Evolutionary conservation across 2,888 invertebrate species (phyloP).

Genomic region (Acleris literana): DNA sequence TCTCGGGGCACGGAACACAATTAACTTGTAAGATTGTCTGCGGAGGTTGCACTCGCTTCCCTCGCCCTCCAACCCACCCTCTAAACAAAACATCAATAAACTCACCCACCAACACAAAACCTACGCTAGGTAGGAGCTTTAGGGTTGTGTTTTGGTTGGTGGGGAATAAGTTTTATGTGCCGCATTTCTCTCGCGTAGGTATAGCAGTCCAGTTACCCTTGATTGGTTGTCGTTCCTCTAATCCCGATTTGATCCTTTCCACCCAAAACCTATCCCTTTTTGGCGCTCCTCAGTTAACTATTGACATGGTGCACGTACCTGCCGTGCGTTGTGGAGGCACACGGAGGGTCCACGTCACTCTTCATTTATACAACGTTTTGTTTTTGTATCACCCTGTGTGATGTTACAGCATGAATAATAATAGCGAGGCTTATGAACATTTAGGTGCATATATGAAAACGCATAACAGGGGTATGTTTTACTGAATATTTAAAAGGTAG

Average conservation of each 20-base stretch:
- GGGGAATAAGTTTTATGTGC: constrained; percentile 76
- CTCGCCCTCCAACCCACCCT: constrained; percentile 79
- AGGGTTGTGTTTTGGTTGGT: constrained; percentile 49
- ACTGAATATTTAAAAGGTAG: too few relatives aligned
- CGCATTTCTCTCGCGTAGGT: constrained; percentile 83
- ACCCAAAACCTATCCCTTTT: constrained; percentile 84
- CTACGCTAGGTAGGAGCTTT: constrained; percentile 46
- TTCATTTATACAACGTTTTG: constrained; percentile 32
- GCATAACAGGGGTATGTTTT: background rate
- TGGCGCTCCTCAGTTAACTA: constrained; percentile 75
- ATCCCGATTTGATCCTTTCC: constrained; percentile 88
- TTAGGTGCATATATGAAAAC: background rate
- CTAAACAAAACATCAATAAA: constrained; percentile 84
- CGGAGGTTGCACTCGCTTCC: constrained; percentile 79
- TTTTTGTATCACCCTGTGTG: constrained; percentile 20
- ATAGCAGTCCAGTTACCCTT: constrained; percentile 85
- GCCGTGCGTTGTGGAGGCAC: constrained; percentile 46
- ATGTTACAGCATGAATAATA: constrained; percentile 14
- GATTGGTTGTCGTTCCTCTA: constrained; percentile 88
- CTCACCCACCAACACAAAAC: constrained; percentile 50
- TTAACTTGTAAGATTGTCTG: constrained; percentile 84
- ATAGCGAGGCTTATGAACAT: background rate
- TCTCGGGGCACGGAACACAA: constrained; percentile 82
- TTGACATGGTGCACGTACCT: constrained; percentile 77
- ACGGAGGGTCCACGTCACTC: constrained; percentile 26